Percentiles rank a stretch among this genome's conserved stretches.
Conservation (phyloP, 2,797 vertebrate species). For the Chaetodon trifasciatus region DNA sequence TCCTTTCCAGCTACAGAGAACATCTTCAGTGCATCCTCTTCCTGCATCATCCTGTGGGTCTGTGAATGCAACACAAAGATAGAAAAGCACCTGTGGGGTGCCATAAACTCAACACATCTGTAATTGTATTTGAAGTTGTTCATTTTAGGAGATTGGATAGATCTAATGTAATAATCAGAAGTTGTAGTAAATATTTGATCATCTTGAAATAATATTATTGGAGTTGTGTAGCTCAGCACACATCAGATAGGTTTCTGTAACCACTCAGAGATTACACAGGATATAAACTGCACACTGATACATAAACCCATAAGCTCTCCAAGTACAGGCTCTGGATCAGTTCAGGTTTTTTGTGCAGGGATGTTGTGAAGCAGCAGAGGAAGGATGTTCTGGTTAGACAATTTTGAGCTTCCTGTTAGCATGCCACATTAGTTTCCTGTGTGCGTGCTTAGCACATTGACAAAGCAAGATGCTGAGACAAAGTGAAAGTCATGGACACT, state of each 20-base stretch:
- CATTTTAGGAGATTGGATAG: not conserved
- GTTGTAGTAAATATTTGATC: not conserved
- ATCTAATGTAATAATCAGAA: not conserved
- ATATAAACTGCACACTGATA: not conserved
- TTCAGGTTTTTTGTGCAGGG: slow-evolving; percentile 20
- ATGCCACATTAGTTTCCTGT: slow-evolving; percentile 56
- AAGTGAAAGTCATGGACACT: not conserved
- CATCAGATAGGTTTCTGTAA: not conserved
- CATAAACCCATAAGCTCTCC: not conserved
- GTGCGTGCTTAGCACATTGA: slow-evolving; percentile 6
- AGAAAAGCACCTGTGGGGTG: not conserved
- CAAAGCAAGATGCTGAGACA: not conserved
- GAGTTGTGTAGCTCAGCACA: not conserved
- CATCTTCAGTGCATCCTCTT: not conserved
- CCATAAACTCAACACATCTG: not conserved
- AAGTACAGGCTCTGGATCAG: not conserved
- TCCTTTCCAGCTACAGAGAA: not conserved
- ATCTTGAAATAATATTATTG: not conserved
- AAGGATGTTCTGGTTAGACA: slow-evolving; percentile 52
- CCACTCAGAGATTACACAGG: not conserved
- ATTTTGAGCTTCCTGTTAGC: slow-evolving; percentile 58
- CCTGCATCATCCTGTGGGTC: not conserved
- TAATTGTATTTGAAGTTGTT: not conserved
- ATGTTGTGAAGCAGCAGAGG: slow-evolving; percentile 39
- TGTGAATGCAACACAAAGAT: slow-evolving; percentile 2